Conservation (phyloP, 1,140 invertebrate species). For the Caenorhabditis brenneri region DNA sequence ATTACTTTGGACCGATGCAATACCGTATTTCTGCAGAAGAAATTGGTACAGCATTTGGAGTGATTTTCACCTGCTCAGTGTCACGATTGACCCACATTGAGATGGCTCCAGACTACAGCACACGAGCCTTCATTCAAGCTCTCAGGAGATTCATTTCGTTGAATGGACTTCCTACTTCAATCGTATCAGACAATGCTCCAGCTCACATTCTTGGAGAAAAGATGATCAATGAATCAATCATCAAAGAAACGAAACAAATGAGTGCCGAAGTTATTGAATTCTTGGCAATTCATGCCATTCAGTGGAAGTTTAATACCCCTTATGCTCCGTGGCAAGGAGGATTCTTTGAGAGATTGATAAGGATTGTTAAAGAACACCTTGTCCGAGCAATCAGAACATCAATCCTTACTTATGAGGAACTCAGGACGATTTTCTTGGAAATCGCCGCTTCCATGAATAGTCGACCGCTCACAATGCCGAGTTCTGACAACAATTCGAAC, state of each 20-base stretch:
- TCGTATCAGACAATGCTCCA: slow-evolving; percentile 41
- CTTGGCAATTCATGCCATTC: background rate
- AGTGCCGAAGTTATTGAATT: too few relatives aligned
- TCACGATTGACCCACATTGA: slow-evolving; percentile 22
- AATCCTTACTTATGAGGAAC: background rate
- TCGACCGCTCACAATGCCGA: background rate
- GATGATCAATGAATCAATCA: background rate
- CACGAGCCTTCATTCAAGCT: background rate
- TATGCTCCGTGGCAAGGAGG: background rate
- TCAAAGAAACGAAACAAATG: too few relatives aligned
- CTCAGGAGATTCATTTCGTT: slow-evolving; percentile 5
- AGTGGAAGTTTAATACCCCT: background rate
- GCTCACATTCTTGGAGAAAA: background rate
- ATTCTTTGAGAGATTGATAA: background rate
- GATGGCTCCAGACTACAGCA: background rate
- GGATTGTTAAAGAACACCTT: background rate
- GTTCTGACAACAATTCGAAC: background rate
- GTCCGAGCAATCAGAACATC: background rate
- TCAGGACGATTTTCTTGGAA: background rate
- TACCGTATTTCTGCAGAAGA: background rate
- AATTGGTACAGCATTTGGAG: slow-evolving; percentile 14
- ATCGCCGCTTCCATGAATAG: background rate
- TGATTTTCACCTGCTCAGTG: background rate
- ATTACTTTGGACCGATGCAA: slow-evolving; percentile 40
- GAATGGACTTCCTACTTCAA: background rate